phyloP scores from a whole-genome alignment of 2,888 invertebrate genomes.

The Isoperla grammatica region DNA sequence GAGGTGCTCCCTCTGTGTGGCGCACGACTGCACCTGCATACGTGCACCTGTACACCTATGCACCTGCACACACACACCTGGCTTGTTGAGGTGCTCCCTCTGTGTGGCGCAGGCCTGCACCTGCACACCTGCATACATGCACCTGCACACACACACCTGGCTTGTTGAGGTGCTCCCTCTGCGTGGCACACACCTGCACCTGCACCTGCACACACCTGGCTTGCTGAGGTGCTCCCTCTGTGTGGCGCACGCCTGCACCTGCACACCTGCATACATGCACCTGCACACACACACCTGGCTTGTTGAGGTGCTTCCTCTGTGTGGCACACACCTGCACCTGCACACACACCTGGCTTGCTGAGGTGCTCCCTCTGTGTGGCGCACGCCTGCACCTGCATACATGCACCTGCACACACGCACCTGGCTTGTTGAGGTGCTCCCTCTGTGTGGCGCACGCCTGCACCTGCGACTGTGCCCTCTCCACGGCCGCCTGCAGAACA shows the following conservation, averaged over 20 bases:
- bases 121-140: too few relatives aligned
- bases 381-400: slow-evolving; percentile 48
- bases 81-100: slow-evolving; percentile 44
- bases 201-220: slow-evolving; percentile 66
- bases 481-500: slow-evolving; percentile 63
- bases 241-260: too few relatives aligned
- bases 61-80: slow-evolving; percentile 67
- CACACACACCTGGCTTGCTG: slow-evolving; percentile 44
- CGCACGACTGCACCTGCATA: slow-evolving; percentile 52
- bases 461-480: slow-evolving; percentile 63
- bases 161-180: slow-evolving; percentile 47
- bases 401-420: too few relatives aligned
- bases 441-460: slow-evolving; percentile 46
- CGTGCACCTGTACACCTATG: slow-evolving; percentile 65
- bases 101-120: too few relatives aligned
- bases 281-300: too few relatives aligned
- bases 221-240: too few relatives aligned
- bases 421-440: slow-evolving; percentile 45
- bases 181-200: slow-evolving; percentile 46
- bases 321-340: too few relatives aligned
- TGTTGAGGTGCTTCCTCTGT: too few relatives aligned
- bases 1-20: slow-evolving; percentile 47
- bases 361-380: slow-evolving; percentile 47
- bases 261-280: too few relatives aligned
- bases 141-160: too few relatives aligned